Base-by-base conservation (phyloP, 2,888 invertebrate species). In the Caenorhabditis uteleia region DNA sequence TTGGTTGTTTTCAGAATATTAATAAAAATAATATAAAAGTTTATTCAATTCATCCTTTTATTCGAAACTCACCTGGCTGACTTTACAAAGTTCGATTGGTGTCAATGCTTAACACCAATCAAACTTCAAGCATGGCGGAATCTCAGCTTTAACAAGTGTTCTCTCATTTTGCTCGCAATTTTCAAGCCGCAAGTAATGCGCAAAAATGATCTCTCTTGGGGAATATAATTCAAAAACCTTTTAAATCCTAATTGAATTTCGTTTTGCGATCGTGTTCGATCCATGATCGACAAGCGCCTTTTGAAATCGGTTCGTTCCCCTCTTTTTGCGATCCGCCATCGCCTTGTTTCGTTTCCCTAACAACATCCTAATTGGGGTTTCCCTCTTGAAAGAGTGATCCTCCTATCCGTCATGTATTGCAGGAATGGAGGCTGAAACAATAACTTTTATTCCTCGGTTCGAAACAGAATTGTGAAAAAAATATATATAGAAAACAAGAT, bases 371-470 rank as follows among this genome's bases (percentile, higher is more conserved):
- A n/a, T n/a, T n/a, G n/a, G n/a, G n/a, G 8, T 10, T 31, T 31
- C 31, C 31, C n/a, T n/a, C n/a, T n/a, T n/a, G n/a, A 18, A 3
- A 20, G 21, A 40, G 34, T 49, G 33, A 31, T 60, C 60, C 60
- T 60, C 60, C 57, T 58, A 23, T 60, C 59, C 62, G 34, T 46
- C 46, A 47, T 50, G 56, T 45, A 42, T 62, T 56, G 49, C 27
- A n/a, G 43, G 55, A 57, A 53, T 34, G 64, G 64, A 58, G 64
- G 64, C 64, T 64, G 64, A 57, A 64, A 64, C 58, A 31, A 26
- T 40, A 46, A 40, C 49, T 49, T 57, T 64, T 64, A 54, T 58
- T 64, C 46, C 12, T 40, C 46, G 54, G 45, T 54, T 50, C 44
- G 58, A 64, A 54, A 47, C 29, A 59, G 36, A n/a, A 62, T 53